Evolutionary conservation across 2,888 invertebrate species (phyloP).

Genomic region (Pterostichus madidus): DNA sequence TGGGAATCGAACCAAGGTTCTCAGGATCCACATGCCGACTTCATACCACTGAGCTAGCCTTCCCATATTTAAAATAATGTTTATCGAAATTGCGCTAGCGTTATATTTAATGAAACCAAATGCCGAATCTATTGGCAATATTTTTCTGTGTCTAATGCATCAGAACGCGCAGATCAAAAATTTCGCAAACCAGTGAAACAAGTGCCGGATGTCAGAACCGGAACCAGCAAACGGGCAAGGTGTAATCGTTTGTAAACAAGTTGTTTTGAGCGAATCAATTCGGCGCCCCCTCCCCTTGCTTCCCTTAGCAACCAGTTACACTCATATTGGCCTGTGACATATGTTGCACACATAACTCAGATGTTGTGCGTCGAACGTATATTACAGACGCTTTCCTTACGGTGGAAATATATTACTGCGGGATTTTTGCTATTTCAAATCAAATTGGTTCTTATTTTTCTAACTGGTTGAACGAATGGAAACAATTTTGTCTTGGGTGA

Average conservation of each 20-base stretch:
- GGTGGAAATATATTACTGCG: background rate
- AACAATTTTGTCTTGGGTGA: background rate
- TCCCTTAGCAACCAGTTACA: background rate
- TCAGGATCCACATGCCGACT: too few species aligned
- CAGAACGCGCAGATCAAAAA: too few species aligned
- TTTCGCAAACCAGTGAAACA: too few species aligned
- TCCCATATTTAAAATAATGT: too few species aligned
- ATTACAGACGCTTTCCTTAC: slow-evolving; percentile 52
- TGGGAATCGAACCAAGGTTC: too few species aligned
- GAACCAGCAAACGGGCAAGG: slow-evolving; percentile 8
- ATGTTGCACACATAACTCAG: slow-evolving; percentile 66
- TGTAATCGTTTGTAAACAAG: slow-evolving; percentile 67
- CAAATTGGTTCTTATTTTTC: slow-evolving; percentile 54
- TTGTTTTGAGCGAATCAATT: slow-evolving; percentile 66
- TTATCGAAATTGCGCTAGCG: too few species aligned
- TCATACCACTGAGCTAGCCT: too few species aligned
- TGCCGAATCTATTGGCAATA: background rate
- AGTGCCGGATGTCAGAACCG: too few species aligned
- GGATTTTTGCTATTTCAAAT: slow-evolving; percentile 47
- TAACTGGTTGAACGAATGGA: background rate
- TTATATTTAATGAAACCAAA: background rate
- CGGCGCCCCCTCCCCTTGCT: slow-evolving; percentile 6
- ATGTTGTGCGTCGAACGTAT: slow-evolving; percentile 63
- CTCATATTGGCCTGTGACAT: slow-evolving; percentile 65
- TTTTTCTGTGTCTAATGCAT: too few species aligned